Evolutionary conservation across 2,888 invertebrate species (phyloP), one percentile per base, ranked within the genome.

Genomic region (Andrena fulva): DNA sequence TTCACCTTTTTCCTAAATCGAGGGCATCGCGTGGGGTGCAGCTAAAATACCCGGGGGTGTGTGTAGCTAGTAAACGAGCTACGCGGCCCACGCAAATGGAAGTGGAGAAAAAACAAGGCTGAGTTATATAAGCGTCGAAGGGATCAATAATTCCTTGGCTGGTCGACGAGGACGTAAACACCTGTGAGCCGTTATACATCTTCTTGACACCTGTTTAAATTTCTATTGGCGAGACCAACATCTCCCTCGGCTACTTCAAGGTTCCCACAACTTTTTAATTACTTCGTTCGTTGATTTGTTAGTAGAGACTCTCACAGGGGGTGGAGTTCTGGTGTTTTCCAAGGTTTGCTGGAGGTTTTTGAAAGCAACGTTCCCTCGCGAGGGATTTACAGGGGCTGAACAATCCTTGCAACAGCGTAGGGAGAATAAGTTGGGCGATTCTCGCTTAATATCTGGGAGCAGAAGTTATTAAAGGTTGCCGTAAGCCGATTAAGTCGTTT

Each of bases 141-240:
- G 74, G 75, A 79, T 79, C 75, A 79, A 79, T 79, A 79, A 79
- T 75, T 75, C 69, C 74, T 52, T 62, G 59, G 62, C 31, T 29
- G 67, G 7, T 31, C 12, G 77, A 16, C 33, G 27, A 63, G 52
- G 54, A n/a, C 42, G 50, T 68, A 68, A 78, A 73, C 74, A 62
- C n/a, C 33, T 12, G 24, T 31, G 31, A n/a, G 42, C 29, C 16
- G 24, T 27, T 24, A n/a, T 20, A 16, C 4, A 33, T 29, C 24
- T 52, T 52, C 12, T 1, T 24, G 59, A 72, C 24, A 27, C 2
- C 50, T 24, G 20, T 2, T 10, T 27, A 31, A 68, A n/a, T 59
- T 62, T 29, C 8, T 35, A 20, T 63, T 12, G n/a, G 35, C 8
- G 12, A 33, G 52, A 29, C 35, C 10, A 24, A 7, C 24, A 27